Evolutionary conservation across 2,797 vertebrate species (phyloP).

Genomic region (Pogonophryne albipinna): DNA sequence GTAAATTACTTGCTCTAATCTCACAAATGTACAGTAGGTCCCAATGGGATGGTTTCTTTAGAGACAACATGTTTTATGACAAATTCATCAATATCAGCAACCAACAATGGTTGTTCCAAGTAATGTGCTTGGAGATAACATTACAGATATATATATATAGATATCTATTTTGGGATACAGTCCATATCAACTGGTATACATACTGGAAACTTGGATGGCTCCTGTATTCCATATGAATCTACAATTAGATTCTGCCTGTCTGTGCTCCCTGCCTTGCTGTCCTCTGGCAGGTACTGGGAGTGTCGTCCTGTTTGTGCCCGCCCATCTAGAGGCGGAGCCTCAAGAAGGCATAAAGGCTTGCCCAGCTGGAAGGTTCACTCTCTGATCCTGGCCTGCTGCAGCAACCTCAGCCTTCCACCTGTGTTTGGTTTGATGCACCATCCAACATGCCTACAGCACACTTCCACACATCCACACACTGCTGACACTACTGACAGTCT

Average conservation of each 20-base stretch:
- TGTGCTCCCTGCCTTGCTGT: too few species aligned
- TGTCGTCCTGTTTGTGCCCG: too few species aligned
- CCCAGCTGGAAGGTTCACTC: too few species aligned
- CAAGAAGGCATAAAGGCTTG: too few species aligned
- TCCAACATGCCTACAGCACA: too few species aligned
- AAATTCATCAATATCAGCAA: slow-evolving; percentile 15
- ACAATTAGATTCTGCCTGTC: neutral
- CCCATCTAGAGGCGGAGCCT: too few species aligned
- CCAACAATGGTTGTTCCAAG: neutral
- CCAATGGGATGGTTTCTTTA: neutral
- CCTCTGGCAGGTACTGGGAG: too few species aligned
- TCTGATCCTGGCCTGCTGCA: too few species aligned
- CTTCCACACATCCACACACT: too few species aligned
- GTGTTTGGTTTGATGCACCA: too few species aligned
- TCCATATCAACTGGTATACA: neutral
- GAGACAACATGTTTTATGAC: slow-evolving; percentile 4
- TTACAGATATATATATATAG: neutral
- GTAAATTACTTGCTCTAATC: slow-evolving; percentile 22
- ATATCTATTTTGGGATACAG: neutral
- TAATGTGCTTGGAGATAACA: neutral
- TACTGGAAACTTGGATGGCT: neutral
- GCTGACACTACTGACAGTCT: too few species aligned
- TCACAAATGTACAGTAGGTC: neutral
- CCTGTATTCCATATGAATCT: neutral
- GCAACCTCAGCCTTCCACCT: too few species aligned